Evolutionary conservation across 2,113 vertebrate genomes (phyloP).

Genomic region (Entomyzon cyanotis): DNA sequence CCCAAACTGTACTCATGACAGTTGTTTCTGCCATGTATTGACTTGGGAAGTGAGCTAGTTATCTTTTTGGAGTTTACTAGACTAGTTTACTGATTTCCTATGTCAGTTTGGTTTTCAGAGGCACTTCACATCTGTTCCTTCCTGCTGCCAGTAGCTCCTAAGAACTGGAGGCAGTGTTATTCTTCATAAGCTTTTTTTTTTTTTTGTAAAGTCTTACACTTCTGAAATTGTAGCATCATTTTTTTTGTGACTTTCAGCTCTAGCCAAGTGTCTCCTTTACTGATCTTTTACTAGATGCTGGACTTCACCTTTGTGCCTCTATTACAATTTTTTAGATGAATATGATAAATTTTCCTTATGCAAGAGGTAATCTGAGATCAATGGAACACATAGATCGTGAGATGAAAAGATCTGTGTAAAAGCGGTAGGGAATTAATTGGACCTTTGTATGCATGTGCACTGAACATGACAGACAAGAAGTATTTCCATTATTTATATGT

Average conservation of each 20-base stretch:
- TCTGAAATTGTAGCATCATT: neutral
- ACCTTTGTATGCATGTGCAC: neutral
- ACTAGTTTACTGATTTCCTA: neutral
- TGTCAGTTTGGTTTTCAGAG: neutral
- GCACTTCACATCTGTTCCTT: neutral
- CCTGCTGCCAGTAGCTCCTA: neutral
- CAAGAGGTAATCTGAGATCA: neutral
- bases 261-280: neutral
- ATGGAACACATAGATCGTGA: neutral
- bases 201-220: neutral
- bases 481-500: neutral
- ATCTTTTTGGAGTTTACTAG: neutral
- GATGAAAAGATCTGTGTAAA: neutral
- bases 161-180: neutral
- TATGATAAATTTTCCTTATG: neutral
- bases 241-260: neutral
- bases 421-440: neutral
- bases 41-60: neutral
- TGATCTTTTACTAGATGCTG: neutral
- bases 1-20: neutral
- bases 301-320: neutral
- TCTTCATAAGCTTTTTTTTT: neutral
- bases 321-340: neutral
- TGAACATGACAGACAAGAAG: neutral
- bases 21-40: neutral